Evolutionary conservation across 2,113 vertebrate genomes (phyloP).

Genomic region (Ailuropoda melanoleuca): DNA sequence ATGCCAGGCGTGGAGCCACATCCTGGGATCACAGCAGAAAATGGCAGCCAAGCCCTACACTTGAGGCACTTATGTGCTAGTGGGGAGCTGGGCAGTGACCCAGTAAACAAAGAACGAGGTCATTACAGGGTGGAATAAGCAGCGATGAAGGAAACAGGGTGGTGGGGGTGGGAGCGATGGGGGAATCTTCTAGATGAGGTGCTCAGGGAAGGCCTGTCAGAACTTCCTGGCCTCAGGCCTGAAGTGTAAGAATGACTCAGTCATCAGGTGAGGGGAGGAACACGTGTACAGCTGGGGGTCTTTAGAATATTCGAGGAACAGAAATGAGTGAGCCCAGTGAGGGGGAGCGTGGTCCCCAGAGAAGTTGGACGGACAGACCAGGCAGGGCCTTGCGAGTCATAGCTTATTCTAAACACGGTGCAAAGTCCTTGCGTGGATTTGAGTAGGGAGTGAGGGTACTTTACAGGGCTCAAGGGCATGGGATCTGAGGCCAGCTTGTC

Average conservation of each 20-base stretch:
- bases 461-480: too few species aligned
- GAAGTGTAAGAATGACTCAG: not conserved
- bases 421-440: not conserved
- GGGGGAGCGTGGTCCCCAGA: not conserved
- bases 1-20: not conserved
- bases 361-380: not conserved
- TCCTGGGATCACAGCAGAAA: not conserved
- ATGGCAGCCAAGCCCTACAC: not conserved
- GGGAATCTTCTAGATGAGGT: too few species aligned
- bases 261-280: not conserved
- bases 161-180: fast-evolving
- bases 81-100: not conserved
- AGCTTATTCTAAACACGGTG: not conserved
- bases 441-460: not conserved
- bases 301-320: not conserved
- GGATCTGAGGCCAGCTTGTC: not conserved
- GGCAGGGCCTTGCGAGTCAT: not conserved
- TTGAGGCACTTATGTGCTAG: not conserved
- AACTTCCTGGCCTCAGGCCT: not conserved
- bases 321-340: not conserved
- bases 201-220: not conserved
- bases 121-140: not conserved
- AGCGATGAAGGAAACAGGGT: not conserved
- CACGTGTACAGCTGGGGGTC: not conserved
- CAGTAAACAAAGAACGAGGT: not conserved